Conservation (phyloP, 2,113 vertebrate species). For the Craseonycteris thonglongyai region DNA sequence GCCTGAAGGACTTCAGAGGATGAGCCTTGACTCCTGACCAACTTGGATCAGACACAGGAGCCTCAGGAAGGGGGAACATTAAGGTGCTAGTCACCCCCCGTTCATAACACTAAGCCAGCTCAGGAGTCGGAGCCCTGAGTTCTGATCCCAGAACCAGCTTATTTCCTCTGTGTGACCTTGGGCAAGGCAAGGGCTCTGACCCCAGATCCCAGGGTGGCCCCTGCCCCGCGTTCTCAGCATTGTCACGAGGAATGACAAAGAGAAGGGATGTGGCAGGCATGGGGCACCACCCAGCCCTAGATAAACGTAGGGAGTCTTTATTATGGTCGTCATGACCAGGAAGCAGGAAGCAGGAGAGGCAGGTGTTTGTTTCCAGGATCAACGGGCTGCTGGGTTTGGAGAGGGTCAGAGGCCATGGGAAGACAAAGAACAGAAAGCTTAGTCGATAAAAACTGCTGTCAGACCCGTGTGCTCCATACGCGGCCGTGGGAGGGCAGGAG, state of each 20-base stretch:
- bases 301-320: neutral
- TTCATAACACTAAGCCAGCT: neutral
- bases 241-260: neutral
- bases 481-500: neutral
- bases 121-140: neutral
- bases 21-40: neutral
- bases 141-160: neutral
- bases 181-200: neutral
- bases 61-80: neutral
- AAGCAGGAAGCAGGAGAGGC: neutral
- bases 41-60: neutral
- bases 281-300: neutral
- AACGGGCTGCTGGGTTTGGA: neutral
- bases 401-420: neutral
- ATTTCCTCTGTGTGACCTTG: neutral
- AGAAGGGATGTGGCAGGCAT: neutral
- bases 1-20: neutral
- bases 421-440: conserved; percentile 2
- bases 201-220: neutral
- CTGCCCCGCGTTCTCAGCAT: too few relatives aligned
- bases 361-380: neutral
- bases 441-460: neutral
- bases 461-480: neutral
- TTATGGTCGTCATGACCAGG: neutral
- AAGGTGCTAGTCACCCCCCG: neutral